Conservation (phyloP, 2,888 invertebrate species). For the Drosophila cyrtoloma region DNA sequence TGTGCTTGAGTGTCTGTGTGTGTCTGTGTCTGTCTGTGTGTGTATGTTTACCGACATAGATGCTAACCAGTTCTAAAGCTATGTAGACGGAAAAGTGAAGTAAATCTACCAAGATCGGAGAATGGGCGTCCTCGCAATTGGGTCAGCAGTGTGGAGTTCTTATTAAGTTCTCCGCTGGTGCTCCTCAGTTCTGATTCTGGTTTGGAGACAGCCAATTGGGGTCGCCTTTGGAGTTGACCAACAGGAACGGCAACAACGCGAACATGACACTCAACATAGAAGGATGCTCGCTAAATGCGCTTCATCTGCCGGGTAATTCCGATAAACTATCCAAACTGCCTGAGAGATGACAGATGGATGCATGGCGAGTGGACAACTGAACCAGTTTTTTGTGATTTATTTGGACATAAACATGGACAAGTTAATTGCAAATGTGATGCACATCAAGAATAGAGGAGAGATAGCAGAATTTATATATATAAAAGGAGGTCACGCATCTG, state of each 20-base stretch:
- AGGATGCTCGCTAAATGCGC: constrained; percentile 25
- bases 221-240: constrained; percentile 53
- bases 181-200: constrained; percentile 13
- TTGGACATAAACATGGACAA: constrained; percentile 41
- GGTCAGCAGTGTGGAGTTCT: constrained; percentile 58
- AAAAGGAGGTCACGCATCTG: constrained; percentile 14
- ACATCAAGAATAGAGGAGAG: background rate
- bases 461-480: background rate
- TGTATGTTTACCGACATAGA: constrained; percentile 34
- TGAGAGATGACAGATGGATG: constrained; percentile 38
- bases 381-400: constrained; percentile 37
- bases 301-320: constrained; percentile 49
- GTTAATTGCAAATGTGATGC: constrained; percentile 38
- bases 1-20: background rate
- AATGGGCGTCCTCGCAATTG: constrained; percentile 67
- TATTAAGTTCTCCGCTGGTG: background rate
- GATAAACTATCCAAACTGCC: constrained; percentile 67
- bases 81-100: constrained; percentile 72
- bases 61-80: constrained; percentile 62
- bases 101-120: constrained; percentile 56
- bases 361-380: constrained; percentile 36
- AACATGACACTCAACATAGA: constrained; percentile 18
- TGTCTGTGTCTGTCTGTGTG: background rate
- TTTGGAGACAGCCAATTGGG: constrained; percentile 52
- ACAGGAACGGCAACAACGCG: constrained; percentile 8